Percentiles rank a stretch among this genome's conserved stretches.
Evolutionary conservation across 1,140 invertebrate genomes (phyloP).

Genomic region (Rhizoglyphus robini): DNA sequence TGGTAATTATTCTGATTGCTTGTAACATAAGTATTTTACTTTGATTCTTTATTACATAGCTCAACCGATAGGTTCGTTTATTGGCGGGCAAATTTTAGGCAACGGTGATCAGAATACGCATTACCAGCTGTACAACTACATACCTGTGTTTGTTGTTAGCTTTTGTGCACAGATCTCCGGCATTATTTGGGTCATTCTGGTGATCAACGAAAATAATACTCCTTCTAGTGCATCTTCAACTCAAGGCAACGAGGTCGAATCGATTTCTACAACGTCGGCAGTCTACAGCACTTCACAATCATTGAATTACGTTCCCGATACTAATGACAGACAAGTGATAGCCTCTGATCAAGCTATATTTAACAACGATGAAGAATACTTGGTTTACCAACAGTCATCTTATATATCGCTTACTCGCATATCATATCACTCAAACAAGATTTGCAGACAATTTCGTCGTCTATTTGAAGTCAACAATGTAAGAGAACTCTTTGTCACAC

Average conservation of each 20-base stretch:
- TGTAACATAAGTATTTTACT: no score
- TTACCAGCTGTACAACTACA: constrained; percentile 14
- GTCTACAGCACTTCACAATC: background rate
- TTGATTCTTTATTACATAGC: constrained; percentile 3
- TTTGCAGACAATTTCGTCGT: constrained; percentile 1
- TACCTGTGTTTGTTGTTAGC: constrained; percentile 17
- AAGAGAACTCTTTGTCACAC: background rate
- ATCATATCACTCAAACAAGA: background rate
- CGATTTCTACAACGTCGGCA: background rate
- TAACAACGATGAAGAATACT: background rate
- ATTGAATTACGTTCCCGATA: background rate
- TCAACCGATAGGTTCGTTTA: constrained; percentile 17
- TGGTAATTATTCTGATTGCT: constrained; percentile 2
- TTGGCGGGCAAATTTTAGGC: constrained; percentile 19
- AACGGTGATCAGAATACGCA: constrained; percentile 7
- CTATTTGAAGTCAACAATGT: constrained; percentile 17
- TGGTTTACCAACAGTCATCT: background rate
- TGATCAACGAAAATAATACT: constrained; percentile 5
- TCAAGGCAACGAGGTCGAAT: background rate
- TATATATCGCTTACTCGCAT: background rate
- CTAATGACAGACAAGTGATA: background rate
- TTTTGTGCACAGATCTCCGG: constrained; percentile 14
- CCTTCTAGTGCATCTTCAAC: background rate
- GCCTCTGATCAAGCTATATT: background rate
- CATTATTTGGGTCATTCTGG: constrained; percentile 13